Conservation (phyloP, 2,888 invertebrate genomes). For the Colostygia pectinataria region DNA sequence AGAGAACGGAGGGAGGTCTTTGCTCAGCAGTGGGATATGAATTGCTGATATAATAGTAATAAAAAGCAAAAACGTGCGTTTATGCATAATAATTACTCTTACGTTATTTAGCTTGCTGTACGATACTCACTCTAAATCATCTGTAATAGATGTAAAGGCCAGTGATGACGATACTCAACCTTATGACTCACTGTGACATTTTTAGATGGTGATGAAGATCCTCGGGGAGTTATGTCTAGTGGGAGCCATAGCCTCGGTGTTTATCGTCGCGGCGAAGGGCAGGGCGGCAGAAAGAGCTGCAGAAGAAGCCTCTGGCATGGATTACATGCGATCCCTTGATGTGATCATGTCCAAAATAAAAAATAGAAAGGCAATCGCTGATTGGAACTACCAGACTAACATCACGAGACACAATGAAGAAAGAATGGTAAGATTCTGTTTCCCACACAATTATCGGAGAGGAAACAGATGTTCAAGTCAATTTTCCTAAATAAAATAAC, state of each 20-base stretch:
- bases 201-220: slow-evolving; percentile 75
- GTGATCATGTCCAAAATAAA: slow-evolving; percentile 79
- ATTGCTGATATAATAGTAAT: too few relatives aligned
- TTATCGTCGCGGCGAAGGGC: slow-evolving; percentile 74
- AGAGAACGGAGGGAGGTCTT: too few relatives aligned
- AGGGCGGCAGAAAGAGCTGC: slow-evolving; percentile 75
- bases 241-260: slow-evolving; percentile 75
- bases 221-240: slow-evolving; percentile 68
- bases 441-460: neutral
- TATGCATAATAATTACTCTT: too few relatives aligned
- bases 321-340: slow-evolving; percentile 84
- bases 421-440: slow-evolving; percentile 51
- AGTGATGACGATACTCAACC: too few relatives aligned
- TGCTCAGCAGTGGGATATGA: too few relatives aligned
- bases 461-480: too few relatives aligned
- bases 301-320: slow-evolving; percentile 82
- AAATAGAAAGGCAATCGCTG: slow-evolving; percentile 83
- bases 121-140: too few relatives aligned
- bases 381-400: slow-evolving; percentile 90
- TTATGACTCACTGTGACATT: too few relatives aligned
- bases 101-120: too few relatives aligned
- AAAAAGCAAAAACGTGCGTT: too few relatives aligned
- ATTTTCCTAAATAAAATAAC: neutral
- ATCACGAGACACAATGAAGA: slow-evolving; percentile 87
- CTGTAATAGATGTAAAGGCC: too few relatives aligned